phyloP scores from a whole-genome alignment of 2,888 invertebrate genomes.

The Holacanthella duospinosa region DNA sequence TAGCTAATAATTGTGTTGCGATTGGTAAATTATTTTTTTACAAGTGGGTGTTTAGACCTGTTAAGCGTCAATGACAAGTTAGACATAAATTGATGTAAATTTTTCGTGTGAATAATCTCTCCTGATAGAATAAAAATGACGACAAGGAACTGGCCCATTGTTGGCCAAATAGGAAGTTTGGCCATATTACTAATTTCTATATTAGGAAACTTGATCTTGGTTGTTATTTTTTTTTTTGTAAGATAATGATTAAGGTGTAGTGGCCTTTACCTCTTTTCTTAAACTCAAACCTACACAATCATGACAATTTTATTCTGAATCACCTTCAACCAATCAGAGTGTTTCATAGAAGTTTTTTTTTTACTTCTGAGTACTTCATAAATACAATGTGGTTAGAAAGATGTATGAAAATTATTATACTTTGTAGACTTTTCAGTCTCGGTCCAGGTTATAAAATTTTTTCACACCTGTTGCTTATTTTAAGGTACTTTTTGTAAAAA shows the following conservation, averaged over 20 bases:
- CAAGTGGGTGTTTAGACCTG: neutral
- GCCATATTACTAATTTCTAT: neutral
- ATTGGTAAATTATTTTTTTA: neutral
- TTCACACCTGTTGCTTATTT: no score
- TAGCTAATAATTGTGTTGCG: neutral
- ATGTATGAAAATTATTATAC: no score
- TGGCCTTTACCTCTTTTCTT: neutral
- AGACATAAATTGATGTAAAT: conserved; percentile 1
- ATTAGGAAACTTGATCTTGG: conserved; percentile 10
- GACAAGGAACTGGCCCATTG: no score
- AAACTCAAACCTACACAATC: neutral
- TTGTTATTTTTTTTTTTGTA: no score
- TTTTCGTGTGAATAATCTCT: neutral
- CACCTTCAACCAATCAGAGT: neutral
- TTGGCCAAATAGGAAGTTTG: neutral
- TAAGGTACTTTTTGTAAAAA: no score
- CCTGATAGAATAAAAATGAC: neutral
- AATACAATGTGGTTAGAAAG: no score
- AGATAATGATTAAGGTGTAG: neutral
- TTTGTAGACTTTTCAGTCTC: no score
- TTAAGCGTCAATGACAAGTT: neutral
- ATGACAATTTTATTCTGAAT: neutral
- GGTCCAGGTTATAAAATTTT: no score
- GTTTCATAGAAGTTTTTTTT: no score
- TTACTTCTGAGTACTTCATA: no score